phyloP scores from a whole-genome alignment of 1,140 invertebrate species.

The Ylistrum balloti region DNA sequence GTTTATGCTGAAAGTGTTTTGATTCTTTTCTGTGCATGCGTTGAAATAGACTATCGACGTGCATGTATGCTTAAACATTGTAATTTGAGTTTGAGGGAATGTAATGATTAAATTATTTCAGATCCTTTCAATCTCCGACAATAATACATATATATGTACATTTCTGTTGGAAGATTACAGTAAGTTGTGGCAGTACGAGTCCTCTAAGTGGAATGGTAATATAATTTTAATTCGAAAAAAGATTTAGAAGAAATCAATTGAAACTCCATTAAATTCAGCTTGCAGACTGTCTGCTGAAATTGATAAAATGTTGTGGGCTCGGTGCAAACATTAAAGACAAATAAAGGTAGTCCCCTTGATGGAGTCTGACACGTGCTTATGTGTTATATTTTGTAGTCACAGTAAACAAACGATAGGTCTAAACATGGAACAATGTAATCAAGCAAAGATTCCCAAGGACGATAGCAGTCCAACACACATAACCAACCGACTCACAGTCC shows the following conservation, averaged over 20 bases:
- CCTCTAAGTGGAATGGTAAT: background rate
- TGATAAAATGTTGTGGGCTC: constrained; percentile 13
- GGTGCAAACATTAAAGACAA: constrained; percentile 26
- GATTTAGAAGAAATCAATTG: constrained; percentile 14
- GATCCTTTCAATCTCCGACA: too few relatives aligned
- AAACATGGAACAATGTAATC: background rate
- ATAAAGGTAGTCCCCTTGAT: background rate
- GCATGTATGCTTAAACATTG: background rate
- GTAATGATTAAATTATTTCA: background rate
- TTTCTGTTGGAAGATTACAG: background rate
- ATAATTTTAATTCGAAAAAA: background rate
- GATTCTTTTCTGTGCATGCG: background rate
- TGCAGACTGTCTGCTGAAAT: constrained; percentile 27
- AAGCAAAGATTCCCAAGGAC: constrained; percentile 16
- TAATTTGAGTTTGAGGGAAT: background rate
- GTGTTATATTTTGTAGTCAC: background rate
- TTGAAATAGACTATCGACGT: background rate
- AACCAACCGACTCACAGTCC: background rate
- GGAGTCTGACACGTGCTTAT: background rate
- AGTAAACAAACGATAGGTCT: background rate
- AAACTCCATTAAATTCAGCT: background rate
- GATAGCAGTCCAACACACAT: background rate
- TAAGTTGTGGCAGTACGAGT: background rate
- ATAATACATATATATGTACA: background rate
- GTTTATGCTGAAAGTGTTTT: background rate